These are phyloP conservation scores for Corynorhinus townsendii DNA, from an alignment of 2,113 vertebrate genomes.

Conservation along the genomic window DNA sequence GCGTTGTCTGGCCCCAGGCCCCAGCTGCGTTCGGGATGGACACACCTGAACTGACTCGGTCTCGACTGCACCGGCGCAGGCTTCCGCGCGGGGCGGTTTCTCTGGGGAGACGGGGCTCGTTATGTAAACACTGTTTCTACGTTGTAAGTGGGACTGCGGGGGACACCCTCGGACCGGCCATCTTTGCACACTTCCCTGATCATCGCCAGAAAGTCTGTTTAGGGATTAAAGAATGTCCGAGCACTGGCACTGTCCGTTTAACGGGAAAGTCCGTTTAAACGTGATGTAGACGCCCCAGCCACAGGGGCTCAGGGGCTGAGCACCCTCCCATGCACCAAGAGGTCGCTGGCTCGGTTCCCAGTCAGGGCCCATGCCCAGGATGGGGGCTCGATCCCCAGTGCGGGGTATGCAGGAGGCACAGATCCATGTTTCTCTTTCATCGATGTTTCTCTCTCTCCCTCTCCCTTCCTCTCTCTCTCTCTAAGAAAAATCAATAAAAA, in stretches of 20 bases:
- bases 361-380: too few species aligned
- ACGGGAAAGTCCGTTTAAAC: not conserved
- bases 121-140: not conserved
- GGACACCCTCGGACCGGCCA: not conserved
- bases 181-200: not conserved
- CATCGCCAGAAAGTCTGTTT: not conserved
- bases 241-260: not conserved
- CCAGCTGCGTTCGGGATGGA: too few species aligned
- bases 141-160: too few species aligned
- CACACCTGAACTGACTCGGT: not conserved
- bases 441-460: too few species aligned
- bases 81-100: not conserved
- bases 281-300: not conserved
- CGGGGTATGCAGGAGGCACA: too few species aligned
- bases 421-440: too few species aligned
- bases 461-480: too few species aligned
- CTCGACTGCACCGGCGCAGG: rapidly evolving
- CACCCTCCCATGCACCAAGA: too few species aligned
- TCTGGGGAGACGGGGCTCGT: not conserved
- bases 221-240: not conserved
- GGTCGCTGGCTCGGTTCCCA: too few species aligned
- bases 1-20: not conserved
- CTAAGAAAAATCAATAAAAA: too few species aligned
- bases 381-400: too few species aligned
- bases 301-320: too few species aligned